These are phyloP conservation scores for Adelognathus sp. DNA, from an alignment of 2,888 invertebrate species.

Conservation along the genomic window DNA sequence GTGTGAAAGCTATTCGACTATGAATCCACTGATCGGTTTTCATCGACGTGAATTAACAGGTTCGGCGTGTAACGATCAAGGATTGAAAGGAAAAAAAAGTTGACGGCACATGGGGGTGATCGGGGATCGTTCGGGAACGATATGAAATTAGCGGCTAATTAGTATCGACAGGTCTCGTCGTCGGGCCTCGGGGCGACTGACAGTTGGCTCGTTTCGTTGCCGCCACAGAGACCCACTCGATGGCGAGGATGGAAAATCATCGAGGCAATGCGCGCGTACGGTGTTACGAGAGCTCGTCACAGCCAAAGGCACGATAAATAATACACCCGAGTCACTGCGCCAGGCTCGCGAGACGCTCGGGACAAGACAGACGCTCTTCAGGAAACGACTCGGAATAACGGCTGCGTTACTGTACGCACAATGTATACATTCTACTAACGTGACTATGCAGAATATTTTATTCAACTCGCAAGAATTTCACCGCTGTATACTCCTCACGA, in stretches of 20 bases:
- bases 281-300: background rate
- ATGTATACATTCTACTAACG: conserved; percentile 14
- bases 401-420: conserved; percentile 36
- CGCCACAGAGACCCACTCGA: background rate
- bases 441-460: conserved; percentile 29
- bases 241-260: background rate
- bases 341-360: conserved; percentile 8
- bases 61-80: conserved; percentile 37
- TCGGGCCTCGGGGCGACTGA: conserved; percentile 33
- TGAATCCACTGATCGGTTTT: conserved; percentile 14
- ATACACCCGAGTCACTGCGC: conserved; percentile 48
- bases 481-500: background rate
- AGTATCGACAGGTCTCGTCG: conserved; percentile 69
- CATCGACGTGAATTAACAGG: conserved; percentile 11
- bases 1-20: background rate
- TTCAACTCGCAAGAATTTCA: conserved; percentile 14
- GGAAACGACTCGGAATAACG: conserved; percentile 53
- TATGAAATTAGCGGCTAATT: conserved; percentile 73
- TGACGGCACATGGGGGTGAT: conserved; percentile 30
- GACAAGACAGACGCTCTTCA: conserved; percentile 48
- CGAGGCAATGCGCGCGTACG: background rate
- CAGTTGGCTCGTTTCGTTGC: conserved; percentile 26
- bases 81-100: conserved; percentile 38
- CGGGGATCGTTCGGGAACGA: conserved; percentile 35
- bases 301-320: conserved; percentile 42